Conservation (phyloP, 2,113 vertebrate genomes). For the Erythrocebus patas region DNA sequence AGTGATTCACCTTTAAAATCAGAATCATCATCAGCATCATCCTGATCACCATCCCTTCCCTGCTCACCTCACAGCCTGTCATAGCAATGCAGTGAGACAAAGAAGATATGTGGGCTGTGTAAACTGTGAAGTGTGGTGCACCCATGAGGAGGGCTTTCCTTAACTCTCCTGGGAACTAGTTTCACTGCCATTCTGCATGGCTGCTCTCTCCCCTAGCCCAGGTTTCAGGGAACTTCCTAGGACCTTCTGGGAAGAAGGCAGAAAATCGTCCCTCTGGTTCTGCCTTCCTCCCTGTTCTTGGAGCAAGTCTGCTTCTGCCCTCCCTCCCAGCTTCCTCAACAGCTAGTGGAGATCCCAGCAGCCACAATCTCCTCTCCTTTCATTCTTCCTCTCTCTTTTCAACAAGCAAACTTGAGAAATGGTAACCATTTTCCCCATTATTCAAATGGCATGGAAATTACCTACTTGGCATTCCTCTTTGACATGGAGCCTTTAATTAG, state of each 20-base stretch:
- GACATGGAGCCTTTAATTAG: slow-evolving; percentile 77
- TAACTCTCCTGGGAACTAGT: background rate
- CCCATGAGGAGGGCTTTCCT: background rate
- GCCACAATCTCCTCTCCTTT: background rate
- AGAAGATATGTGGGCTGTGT: background rate
- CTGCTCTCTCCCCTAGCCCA: background rate
- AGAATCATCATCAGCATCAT: background rate
- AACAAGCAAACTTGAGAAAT: slow-evolving; percentile 64
- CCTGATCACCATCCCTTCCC: background rate
- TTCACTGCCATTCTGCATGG: background rate
- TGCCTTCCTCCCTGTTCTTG: background rate
- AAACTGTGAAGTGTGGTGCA: background rate
- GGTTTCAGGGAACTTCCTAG: background rate
- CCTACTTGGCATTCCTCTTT: slow-evolving; percentile 76
- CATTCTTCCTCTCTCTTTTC: slow-evolving; percentile 7
- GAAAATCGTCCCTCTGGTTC: background rate
- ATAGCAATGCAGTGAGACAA: background rate
- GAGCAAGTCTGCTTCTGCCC: background rate
- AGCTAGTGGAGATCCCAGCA: background rate
- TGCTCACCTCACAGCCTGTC: background rate
- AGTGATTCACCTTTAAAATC: background rate
- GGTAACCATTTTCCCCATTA: slow-evolving; percentile 73
- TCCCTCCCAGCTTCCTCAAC: background rate
- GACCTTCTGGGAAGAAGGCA: background rate
- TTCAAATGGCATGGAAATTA: slow-evolving; percentile 78